A percentile compares a stretch with the other conserved stretches of the same genome.
Conservation (phyloP, 2,113 vertebrate species). For the Tetrax tetrax region DNA sequence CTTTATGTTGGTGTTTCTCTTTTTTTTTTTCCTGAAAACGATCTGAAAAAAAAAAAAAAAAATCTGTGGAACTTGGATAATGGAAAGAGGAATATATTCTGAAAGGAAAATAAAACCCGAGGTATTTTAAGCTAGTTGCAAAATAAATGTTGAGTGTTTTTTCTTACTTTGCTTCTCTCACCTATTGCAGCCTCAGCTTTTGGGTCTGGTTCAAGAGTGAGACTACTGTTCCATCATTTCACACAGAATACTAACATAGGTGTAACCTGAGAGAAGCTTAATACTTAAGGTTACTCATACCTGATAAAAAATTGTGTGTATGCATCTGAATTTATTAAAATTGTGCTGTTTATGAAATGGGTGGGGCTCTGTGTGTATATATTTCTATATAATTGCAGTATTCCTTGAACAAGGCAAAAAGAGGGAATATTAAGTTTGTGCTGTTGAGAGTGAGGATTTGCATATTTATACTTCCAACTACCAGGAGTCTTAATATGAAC, state of each 20-base stretch:
- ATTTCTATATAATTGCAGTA: neutral
- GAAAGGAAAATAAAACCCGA: neutral
- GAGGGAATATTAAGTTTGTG: neutral
- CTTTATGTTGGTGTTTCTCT: neutral
- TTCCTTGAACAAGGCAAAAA: neutral
- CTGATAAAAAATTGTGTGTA: neutral
- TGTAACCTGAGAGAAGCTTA: neutral
- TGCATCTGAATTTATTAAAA: neutral
- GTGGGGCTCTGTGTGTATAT: rapidly evolving
- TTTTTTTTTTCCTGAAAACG: neutral
- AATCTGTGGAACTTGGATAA: neutral
- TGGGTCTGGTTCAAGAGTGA: neutral
- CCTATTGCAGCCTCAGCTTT: neutral
- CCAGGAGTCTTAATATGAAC: neutral
- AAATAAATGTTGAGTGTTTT: neutral
- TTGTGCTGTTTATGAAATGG: neutral
- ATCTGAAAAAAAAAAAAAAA: neutral
- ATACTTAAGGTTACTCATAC: neutral
- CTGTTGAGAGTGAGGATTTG: neutral
- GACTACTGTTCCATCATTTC: neutral
- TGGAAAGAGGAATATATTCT: neutral
- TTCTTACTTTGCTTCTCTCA: neutral
- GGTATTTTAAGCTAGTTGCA: neutral
- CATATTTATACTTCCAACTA: neutral
- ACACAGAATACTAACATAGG: neutral